These are phyloP conservation scores for Drosophila albomicans DNA, from an alignment of 1,140 invertebrate species.

Conservation along the genomic window DNA sequence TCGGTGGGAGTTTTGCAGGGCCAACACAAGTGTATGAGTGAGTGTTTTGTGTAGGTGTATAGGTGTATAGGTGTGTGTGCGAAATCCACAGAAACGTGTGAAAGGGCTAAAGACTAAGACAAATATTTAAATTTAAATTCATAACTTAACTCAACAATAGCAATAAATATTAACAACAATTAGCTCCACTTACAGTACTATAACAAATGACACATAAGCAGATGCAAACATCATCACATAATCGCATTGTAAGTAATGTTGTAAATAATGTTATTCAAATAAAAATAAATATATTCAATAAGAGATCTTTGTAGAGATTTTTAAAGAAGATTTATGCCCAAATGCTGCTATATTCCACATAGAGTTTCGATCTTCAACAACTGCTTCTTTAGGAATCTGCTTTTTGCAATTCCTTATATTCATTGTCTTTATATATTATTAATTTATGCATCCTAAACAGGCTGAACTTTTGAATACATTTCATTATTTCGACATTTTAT, in stretches of 20 bases:
- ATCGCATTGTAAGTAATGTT: too few relatives aligned
- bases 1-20: constrained; percentile 39
- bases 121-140: constrained; percentile 70
- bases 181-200: constrained; percentile 52
- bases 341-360: too few relatives aligned
- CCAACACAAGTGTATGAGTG: constrained; percentile 28
- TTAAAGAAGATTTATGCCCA: too few relatives aligned
- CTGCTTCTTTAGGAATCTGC: too few relatives aligned
- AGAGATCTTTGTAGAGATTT: too few relatives aligned
- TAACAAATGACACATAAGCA: background rate
- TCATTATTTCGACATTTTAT: background rate
- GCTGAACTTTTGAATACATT: background rate
- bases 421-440: too few relatives aligned
- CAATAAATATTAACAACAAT: constrained; percentile 69
- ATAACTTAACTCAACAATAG: constrained; percentile 49
- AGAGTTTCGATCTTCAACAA: too few relatives aligned
- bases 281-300: too few relatives aligned
- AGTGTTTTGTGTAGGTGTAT: constrained; percentile 11
- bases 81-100: constrained; percentile 56
- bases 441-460: background rate
- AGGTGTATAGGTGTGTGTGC: constrained; percentile 27
- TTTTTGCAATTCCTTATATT: background rate
- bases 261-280: too few relatives aligned
- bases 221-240: too few relatives aligned
- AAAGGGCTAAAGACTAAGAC: constrained; percentile 72